phyloP scores from a whole-genome alignment of 2,113 vertebrate species.

The Megaleporinus macrocephalus region DNA sequence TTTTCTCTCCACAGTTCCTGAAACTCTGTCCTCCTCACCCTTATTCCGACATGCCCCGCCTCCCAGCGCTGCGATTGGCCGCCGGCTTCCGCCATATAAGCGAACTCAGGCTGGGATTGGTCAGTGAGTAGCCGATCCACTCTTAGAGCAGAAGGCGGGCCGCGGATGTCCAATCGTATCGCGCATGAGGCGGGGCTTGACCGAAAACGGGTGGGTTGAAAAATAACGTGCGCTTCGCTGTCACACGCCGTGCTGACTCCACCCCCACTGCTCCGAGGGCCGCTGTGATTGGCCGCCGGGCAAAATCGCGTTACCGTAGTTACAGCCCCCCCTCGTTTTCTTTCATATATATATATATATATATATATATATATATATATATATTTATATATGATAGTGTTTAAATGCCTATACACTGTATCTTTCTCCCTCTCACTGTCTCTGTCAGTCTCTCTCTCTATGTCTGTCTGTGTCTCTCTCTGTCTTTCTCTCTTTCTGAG shows the following conservation, averaged over 20 bases:
- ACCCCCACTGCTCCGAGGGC: conserved; percentile 25
- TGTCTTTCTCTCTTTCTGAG: too few relatives aligned
- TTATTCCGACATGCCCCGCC: background rate
- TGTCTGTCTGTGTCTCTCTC: too few relatives aligned
- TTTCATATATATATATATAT: too few relatives aligned
- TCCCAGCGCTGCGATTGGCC: background rate
- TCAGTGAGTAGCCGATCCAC: background rate
- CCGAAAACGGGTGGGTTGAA: background rate
- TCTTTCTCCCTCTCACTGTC: too few relatives aligned
- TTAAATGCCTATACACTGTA: too few relatives aligned
- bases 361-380: too few relatives aligned
- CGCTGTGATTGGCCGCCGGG: background rate
- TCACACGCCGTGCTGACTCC: conserved; percentile 49
- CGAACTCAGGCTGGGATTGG: background rate
- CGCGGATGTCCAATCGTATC: background rate
- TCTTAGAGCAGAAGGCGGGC: background rate
- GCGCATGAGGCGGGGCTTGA: background rate
- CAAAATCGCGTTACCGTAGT: conserved; percentile 25
- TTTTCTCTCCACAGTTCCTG: conserved; percentile 56
- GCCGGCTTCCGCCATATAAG: background rate
- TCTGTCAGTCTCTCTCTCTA: too few relatives aligned
- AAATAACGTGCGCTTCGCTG: conserved; percentile 6
- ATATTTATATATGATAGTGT: too few relatives aligned
- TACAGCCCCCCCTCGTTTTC: too few relatives aligned
- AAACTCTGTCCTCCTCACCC: conserved; percentile 43